These are phyloP conservation scores for Mactra quadrangularis DNA, from an alignment of 1,140 invertebrate genomes.

Conservation along the genomic window DNA sequence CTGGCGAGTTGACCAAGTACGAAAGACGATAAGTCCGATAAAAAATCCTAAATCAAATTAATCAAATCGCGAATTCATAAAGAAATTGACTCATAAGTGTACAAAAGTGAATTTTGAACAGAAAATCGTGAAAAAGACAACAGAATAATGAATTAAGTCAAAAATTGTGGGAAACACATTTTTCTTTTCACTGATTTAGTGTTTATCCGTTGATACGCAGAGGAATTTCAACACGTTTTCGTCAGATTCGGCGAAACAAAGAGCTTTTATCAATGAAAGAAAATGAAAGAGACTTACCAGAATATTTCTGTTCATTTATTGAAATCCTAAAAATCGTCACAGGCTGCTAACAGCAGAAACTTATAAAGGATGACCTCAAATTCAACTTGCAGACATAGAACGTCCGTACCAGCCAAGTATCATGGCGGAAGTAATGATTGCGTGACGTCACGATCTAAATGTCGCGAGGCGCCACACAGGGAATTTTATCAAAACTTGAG, in stretches of 20 bases:
- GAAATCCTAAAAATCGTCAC: constrained; percentile 62
- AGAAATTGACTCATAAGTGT: too few relatives aligned
- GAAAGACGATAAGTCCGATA: too few relatives aligned
- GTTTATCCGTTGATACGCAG: constrained; percentile 4
- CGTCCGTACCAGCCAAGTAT: constrained; percentile 33
- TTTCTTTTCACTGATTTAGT: too few relatives aligned
- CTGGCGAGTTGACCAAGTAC: too few relatives aligned
- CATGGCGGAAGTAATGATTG: constrained; percentile 61
- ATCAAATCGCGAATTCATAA: too few relatives aligned
- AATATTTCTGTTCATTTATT: constrained; percentile 75
- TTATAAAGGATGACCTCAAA: constrained; percentile 29
- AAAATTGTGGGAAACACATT: too few relatives aligned
- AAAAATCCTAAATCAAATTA: too few relatives aligned
- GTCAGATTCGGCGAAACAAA: neutral
- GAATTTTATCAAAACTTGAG: too few relatives aligned
- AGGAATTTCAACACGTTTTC: neutral
- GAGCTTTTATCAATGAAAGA: constrained; percentile 18
- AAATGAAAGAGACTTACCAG: constrained; percentile 58
- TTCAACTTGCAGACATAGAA: constrained; percentile 41
- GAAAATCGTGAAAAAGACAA: too few relatives aligned
- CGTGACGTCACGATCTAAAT: constrained; percentile 61
- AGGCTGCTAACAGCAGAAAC: constrained; percentile 62
- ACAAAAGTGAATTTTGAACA: too few relatives aligned
- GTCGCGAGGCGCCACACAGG: constrained; percentile 4
- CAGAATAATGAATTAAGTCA: too few relatives aligned